A percentile compares a stretch with the other conserved stretches of the same genome.
Conservation (phyloP, 2,888 invertebrate species). For the Eilema sororculum region DNA sequence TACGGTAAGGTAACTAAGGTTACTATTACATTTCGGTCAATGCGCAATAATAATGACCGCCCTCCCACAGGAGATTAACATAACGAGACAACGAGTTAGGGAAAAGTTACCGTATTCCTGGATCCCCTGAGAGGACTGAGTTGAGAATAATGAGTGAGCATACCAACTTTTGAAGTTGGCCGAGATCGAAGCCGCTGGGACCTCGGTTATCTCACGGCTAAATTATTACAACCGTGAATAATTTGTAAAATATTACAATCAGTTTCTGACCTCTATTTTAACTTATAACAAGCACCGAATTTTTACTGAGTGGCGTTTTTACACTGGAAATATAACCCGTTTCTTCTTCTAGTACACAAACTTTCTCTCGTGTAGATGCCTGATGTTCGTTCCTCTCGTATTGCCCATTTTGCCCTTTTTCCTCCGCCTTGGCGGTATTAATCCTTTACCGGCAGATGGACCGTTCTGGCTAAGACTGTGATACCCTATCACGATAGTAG, state of each 20-base stretch:
- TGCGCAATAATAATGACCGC: constrained; percentile 61
- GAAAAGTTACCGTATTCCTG: constrained; percentile 66
- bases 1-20: constrained; percentile 24
- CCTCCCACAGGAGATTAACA: constrained; percentile 65
- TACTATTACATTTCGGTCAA: constrained; percentile 43
- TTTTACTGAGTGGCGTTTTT: neutral
- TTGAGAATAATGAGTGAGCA: constrained; percentile 69
- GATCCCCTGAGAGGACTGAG: constrained; percentile 57
- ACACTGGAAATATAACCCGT: neutral
- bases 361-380: neutral
- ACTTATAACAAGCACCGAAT: neutral
- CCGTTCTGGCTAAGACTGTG: too few species aligned
- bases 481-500: too few species aligned
- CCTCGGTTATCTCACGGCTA: constrained; percentile 36
- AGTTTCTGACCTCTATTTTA: constrained; percentile 8
- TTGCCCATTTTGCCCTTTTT: neutral
- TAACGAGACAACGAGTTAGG: constrained; percentile 71
- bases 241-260: constrained; percentile 19
- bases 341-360: neutral
- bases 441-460: too few species aligned
- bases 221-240: constrained; percentile 32
- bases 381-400: neutral
- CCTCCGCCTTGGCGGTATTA: too few species aligned
- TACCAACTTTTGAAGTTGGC: constrained; percentile 60
- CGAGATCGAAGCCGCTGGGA: constrained; percentile 53